Conservation (phyloP, 92 coral and sea anemone genomes). For the Diadumene lineata region DNA sequence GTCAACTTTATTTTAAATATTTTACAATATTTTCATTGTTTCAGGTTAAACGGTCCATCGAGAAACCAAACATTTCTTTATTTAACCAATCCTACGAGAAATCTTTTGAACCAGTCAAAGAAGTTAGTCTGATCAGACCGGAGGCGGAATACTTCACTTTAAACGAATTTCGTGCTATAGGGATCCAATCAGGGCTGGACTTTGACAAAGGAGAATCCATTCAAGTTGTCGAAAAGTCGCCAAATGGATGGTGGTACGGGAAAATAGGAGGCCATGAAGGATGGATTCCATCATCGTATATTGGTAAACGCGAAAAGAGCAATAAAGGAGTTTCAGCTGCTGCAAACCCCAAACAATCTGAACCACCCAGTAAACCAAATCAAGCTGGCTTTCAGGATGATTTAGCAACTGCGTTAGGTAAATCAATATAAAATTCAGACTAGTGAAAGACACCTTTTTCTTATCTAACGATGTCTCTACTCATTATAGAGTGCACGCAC, state of each 20-base stretch:
- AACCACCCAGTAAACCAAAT: constrained; percentile 11
- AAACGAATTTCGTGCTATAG: constrained; percentile 87
- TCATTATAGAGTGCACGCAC: no score
- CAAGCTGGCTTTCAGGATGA: constrained; percentile 20
- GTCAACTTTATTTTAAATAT: no score
- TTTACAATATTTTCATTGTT: neutral
- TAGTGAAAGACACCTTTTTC: no score
- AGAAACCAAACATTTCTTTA: constrained; percentile 41
- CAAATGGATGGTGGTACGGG: constrained; percentile 99
- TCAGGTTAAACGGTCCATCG: constrained; percentile 58
- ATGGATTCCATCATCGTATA: constrained; percentile 96
- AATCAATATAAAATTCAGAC: no score
- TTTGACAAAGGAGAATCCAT: constrained; percentile 79
- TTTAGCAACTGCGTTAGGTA: constrained; percentile 24
- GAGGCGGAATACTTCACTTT: constrained; percentile 88
- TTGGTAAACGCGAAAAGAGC: constrained; percentile 72
- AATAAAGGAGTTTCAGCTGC: neutral
- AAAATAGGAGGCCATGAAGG: constrained; percentile 89
- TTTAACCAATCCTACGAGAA: constrained; percentile 59
- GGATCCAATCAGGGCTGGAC: constrained; percentile 70
- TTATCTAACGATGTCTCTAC: no score
- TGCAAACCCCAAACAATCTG: constrained; percentile 9
- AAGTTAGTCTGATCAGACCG: constrained; percentile 31
- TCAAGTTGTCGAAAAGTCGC: constrained; percentile 86
- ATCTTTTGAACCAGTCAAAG: constrained; percentile 34